Evolutionary conservation across 1,140 invertebrate genomes (phyloP).

Genomic region (Tetraneura akinire): DNA sequence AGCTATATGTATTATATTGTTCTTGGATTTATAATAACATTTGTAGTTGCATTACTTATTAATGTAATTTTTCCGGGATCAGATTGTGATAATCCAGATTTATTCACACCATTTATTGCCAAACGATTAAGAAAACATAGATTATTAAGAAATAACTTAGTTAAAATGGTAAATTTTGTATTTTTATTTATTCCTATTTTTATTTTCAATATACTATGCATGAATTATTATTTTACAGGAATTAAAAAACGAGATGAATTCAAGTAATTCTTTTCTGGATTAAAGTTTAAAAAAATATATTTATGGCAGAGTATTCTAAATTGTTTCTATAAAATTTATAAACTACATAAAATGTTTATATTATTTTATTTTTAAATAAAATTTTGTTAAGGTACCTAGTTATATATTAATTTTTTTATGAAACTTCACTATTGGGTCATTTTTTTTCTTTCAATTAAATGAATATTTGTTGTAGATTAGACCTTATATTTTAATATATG

Average conservation of each 20-base stretch:
- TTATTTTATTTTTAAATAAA: too few species aligned
- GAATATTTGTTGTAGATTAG: too few species aligned
- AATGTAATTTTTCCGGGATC: constrained; percentile 59
- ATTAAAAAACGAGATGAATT: not conserved
- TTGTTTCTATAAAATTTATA: too few species aligned
- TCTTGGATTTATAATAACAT: constrained; percentile 69
- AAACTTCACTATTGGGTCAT: too few species aligned
- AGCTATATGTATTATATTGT: constrained; percentile 87
- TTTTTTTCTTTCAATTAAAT: too few species aligned
- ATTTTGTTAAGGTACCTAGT: too few species aligned
- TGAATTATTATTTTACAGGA: constrained; percentile 12
- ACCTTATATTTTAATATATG: too few species aligned
- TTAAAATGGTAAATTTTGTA: constrained; percentile 7
- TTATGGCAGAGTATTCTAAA: not conserved
- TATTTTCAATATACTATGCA: not conserved
- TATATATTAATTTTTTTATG: too few species aligned
- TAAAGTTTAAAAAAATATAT: not conserved
- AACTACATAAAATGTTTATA: too few species aligned
- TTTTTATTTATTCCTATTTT: not conserved
- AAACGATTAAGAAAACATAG: constrained; percentile 51
- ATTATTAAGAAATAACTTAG: not conserved
- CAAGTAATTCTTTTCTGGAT: not conserved
- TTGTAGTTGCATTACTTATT: constrained; percentile 68
- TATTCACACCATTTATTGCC: constrained; percentile 69
- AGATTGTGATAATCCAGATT: constrained; percentile 61